Base-by-base conservation (phyloP, 1,140 invertebrate genomes). In the Batillaria attramentaria region DNA sequence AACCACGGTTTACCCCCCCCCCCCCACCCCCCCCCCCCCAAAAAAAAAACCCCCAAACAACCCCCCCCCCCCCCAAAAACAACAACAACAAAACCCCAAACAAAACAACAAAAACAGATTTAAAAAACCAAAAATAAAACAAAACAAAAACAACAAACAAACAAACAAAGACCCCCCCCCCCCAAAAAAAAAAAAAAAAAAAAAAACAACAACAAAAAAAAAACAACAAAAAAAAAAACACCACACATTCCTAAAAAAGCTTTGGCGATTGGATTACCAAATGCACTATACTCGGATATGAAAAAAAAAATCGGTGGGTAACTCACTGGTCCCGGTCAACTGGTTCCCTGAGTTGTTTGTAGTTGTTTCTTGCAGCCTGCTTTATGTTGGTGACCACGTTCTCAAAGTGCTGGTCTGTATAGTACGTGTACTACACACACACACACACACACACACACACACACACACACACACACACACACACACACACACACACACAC, bases 371-470 rank as follows among this genome's bases (percentile, higher is more conserved):
- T 0, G 42, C 37, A 10, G 33, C 33, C n/a, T 62, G 54, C 37
- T 75, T 28, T 2, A 60, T n/a, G 66, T 73, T 57, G 8, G 0
- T 50, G 31, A 81, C 68, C 10, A 57, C 62, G 31, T 81, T 81
- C 6, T 74, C 60, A 50, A 81, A 81, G 50, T 77, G 78, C 18
- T 72, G 4, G 5, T 81, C 75, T n/a, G 10, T 20, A 0, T 31
- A 4, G 24, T 73, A 73, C 35, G 79, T 81, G 16, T 37, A 57
- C 79, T 81, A 75, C 20, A 42, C 1, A 76, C 3, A 65, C 31
- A 76, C 37, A 60, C 10, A 65, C 24, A 76, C 54, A 65, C 24
- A 65, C 54, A 65, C 31, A 65, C 5, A 42, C 33, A 65, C 37
- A 31, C 43, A 76, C 54, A 13, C 37, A 76, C 77, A 78, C 16